Evolutionary conservation across 2,797 vertebrate species (phyloP), one percentile per base, ranked within the genome.

Genomic region (Hyperoplus immaculatus): DNA sequence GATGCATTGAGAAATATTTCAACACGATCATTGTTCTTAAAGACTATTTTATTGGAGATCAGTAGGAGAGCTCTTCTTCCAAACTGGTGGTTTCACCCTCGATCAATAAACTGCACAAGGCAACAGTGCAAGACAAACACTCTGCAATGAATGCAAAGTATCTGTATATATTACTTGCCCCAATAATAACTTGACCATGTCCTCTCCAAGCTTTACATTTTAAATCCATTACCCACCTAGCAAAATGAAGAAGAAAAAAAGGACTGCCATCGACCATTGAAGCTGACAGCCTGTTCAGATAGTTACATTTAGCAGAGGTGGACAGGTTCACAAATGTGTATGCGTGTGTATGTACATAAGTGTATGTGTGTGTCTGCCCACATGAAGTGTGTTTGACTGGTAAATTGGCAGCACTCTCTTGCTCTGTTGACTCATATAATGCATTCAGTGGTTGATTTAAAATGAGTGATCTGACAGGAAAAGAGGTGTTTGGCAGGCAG

Each of bases 191-290:
- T 62, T 75, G 67, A 77, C 78, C 67, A 15, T 43, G 53, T 85
- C 70, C 46, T 72, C 54, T 59, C 53, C 60, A 53, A 83, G 78
- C 61, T 80, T 58, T 74, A 80, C 10, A 81, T 89, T 49, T 78
- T 64, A 89, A 89, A 85, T 89, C 81, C 74, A 91, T 92, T 91
- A 89, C 62, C 72, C 36, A 46, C n/a, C 0, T 8, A 78, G 72
- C 60, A 75, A 85, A 29, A 29, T 29, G 0, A 29, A 29, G 29
- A 29, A 29, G 29, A 29, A 29, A 29, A 29, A 90, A 73, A 84
- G 66, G 65, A 59, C 69, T 78, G 59, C 78, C 73, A 74, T 58
- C 72, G 85, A 84, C 78, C 87, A 86, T 29, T 29, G 29, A 70
- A 80, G 66, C 77, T 88, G 66, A 88, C 74, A 75, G 62, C 47